These are phyloP conservation scores for Drosophila engyochracea DNA, from an alignment of 2,888 invertebrate genomes.

Conservation along the genomic window DNA sequence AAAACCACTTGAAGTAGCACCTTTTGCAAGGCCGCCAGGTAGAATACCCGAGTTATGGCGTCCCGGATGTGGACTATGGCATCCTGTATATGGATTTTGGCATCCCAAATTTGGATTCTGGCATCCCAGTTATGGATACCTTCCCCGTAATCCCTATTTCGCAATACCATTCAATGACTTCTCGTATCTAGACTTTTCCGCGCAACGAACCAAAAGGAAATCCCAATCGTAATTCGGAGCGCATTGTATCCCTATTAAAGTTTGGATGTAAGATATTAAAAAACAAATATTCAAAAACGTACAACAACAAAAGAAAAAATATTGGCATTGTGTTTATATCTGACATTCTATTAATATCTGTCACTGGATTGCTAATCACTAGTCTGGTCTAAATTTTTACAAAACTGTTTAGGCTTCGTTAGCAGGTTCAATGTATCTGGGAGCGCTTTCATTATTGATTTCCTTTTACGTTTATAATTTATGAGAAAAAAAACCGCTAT, in stretches of 20 bases:
- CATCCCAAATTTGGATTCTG: not conserved
- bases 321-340: not conserved
- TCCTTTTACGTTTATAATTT: not conserved
- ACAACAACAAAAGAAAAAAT: not conserved
- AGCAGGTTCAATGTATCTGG: not conserved
- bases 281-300: not conserved
- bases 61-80: not conserved
- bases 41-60: not conserved
- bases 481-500: conserved; percentile 24
- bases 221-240: not conserved
- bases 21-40: not conserved
- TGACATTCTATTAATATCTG: not conserved
- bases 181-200: not conserved
- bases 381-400: not conserved
- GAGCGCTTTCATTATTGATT: not conserved
- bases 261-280: not conserved
- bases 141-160: not conserved
- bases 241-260: not conserved
- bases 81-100: not conserved
- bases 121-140: not conserved
- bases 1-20: not conserved
- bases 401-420: not conserved
- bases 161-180: not conserved
- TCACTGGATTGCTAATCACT: not conserved
- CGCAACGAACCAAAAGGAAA: not conserved